phyloP scores from a whole-genome alignment of 2,888 invertebrate genomes.

The Lamellibrachia columna region DNA sequence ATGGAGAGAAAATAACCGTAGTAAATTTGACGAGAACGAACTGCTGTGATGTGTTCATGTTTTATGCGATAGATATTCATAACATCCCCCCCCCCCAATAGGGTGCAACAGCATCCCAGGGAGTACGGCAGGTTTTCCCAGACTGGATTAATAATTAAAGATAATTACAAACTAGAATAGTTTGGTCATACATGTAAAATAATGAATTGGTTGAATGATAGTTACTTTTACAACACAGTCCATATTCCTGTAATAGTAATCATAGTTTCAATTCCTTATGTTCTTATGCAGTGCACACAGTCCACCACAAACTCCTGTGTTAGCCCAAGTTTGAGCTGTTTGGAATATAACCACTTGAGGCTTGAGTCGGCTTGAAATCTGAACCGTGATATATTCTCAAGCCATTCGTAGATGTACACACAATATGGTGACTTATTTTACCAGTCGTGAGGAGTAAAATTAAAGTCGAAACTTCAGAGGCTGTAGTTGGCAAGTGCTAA shows the following conservation, averaged over 20 bases:
- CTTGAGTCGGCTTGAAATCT: no score
- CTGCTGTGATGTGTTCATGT: constrained; percentile 16
- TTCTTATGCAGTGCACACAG: neutral
- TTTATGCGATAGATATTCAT: neutral
- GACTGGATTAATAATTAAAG: neutral
- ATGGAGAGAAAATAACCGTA: constrained; percentile 5
- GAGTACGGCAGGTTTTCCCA: neutral
- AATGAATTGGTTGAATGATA: neutral
- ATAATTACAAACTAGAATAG: neutral
- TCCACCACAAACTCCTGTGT: no score
- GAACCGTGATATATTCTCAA: neutral
- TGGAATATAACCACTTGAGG: no score
- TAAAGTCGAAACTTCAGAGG: neutral
- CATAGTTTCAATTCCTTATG: neutral
- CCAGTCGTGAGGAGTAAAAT: neutral
- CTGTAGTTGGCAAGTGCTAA: neutral
- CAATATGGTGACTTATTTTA: neutral
- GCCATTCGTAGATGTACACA: neutral
- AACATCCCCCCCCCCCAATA: neutral
- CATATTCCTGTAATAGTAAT: neutral
- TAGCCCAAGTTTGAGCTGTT: no score
- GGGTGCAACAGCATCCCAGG: neutral
- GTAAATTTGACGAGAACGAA: constrained; percentile 4
- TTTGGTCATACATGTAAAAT: neutral
- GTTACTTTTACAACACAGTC: neutral